A percentile compares a stretch with the other conserved stretches of the same genome.
Conservation (phyloP, 2,113 vertebrate genomes). For the Psilopsiagon aymara region DNA sequence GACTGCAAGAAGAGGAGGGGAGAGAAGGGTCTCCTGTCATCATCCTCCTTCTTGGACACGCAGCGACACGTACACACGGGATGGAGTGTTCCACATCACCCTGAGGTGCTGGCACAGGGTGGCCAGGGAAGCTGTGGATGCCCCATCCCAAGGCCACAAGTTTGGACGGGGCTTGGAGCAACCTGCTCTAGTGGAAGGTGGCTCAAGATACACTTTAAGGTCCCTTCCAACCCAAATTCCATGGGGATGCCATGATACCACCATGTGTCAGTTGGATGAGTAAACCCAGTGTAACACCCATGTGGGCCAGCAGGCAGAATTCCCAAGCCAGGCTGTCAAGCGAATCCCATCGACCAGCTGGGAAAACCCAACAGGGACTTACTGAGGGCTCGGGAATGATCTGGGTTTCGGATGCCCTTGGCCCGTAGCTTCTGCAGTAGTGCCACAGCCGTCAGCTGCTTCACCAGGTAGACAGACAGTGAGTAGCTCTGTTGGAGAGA, state of each 20-base stretch:
- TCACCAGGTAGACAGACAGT: slow-evolving; percentile 81
- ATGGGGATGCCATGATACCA: neutral
- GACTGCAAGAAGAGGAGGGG: slow-evolving; percentile 74
- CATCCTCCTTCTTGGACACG: neutral
- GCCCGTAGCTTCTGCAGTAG: slow-evolving; percentile 79
- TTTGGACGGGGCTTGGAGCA: neutral
- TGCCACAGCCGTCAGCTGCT: slow-evolving; percentile 77
- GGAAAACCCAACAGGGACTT: neutral
- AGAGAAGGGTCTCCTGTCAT: neutral
- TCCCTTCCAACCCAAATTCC: neutral
- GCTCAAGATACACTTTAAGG: neutral
- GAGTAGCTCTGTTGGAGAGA: slow-evolving; percentile 75
- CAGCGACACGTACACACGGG: accelerated
- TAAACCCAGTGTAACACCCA: neutral
- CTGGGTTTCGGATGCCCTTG: slow-evolving; percentile 80
- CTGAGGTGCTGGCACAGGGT: neutral
- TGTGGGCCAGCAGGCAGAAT: neutral
- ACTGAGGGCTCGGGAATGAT: slow-evolving; percentile 81
- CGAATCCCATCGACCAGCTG: neutral
- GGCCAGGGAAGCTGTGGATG: neutral
- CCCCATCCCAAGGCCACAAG: neutral
- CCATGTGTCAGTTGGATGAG: neutral
- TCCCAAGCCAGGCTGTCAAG: neutral
- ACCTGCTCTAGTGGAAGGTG: neutral
- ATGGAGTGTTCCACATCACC: neutral